Evolutionary conservation across 2,113 vertebrate species (phyloP).

Genomic region (Leptobrachium ailaonicum): DNA sequence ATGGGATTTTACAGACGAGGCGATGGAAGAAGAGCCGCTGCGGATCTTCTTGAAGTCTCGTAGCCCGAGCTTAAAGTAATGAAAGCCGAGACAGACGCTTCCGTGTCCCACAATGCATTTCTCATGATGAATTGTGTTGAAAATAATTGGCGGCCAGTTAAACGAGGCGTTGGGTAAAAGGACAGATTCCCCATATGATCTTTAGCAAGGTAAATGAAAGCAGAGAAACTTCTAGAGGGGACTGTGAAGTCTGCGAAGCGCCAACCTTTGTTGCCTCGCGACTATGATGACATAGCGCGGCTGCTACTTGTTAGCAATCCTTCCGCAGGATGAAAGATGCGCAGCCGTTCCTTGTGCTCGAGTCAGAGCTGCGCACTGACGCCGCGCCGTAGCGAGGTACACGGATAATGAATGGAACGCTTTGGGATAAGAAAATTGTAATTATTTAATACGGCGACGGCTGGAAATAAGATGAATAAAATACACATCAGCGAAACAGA

Average conservation of each 20-base stretch:
- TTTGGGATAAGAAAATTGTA: not conserved
- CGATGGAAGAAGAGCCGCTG: too few species aligned
- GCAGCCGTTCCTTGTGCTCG: not conserved
- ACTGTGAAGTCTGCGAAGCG: conserved; percentile 29
- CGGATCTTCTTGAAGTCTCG: too few species aligned
- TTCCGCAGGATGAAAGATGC: conserved; percentile 23
- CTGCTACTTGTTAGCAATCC: conserved; percentile 37
- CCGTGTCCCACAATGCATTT: conserved; percentile 14
- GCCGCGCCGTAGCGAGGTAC: not conserved
- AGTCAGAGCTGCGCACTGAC: not conserved
- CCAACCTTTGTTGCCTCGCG: conserved; percentile 34
- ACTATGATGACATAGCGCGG: conserved; percentile 21
- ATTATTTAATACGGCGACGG: conserved; percentile 13
- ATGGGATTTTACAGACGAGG: too few species aligned
- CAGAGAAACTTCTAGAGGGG: conserved; percentile 23
- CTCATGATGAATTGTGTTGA: conserved; percentile 7
- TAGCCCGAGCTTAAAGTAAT: not conserved
- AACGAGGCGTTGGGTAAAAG: not conserved
- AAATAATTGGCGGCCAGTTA: conserved; percentile 35
- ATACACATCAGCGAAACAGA: not conserved
- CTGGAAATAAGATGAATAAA: not conserved
- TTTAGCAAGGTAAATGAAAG: conserved; percentile 41
- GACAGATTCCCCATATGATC: conserved; percentile 27
- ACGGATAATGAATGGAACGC: not conserved
- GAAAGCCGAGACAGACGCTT: conserved; percentile 1